A percentile compares a stretch with the other conserved stretches of the same genome.
Evolutionary conservation across 2,113 vertebrate genomes (phyloP).

Genomic region (Emydura subglobosa): DNA sequence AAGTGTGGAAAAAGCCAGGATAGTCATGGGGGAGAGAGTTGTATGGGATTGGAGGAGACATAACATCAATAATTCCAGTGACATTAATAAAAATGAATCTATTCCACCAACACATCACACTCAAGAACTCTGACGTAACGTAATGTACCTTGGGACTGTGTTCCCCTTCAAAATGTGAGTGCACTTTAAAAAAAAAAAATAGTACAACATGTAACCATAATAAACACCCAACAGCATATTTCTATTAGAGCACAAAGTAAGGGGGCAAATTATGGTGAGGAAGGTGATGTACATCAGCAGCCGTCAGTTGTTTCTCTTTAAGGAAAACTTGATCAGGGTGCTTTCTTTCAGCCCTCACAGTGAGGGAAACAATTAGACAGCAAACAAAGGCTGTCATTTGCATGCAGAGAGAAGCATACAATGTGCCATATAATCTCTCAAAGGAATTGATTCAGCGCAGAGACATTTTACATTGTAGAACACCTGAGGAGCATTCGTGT

Average conservation of each 20-base stretch:
- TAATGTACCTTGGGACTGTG: background rate
- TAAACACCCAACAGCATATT: background rate
- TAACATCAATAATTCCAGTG: background rate
- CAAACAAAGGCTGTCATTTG: background rate
- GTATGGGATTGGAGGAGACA: background rate
- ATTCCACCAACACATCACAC: background rate
- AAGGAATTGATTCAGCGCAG: background rate
- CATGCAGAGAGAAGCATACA: background rate
- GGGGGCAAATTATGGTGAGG: background rate
- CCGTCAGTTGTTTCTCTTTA: background rate
- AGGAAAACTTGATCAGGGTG: background rate
- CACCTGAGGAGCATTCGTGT: background rate
- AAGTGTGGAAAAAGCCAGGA: background rate
- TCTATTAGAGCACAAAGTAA: background rate
- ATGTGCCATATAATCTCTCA: background rate
- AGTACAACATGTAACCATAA: background rate
- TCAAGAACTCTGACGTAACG: background rate
- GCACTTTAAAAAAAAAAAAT: background rate
- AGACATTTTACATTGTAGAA: background rate
- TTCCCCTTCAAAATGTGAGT: background rate
- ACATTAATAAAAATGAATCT: background rate
- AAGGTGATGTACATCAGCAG: background rate
- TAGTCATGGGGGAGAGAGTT: background rate
- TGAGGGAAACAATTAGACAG: background rate
- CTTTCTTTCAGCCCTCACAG: background rate